Percentiles rank a stretch among this genome's conserved stretches.
phyloP scores from a whole-genome alignment of 2,888 invertebrate genomes.

The Boloria selene region DNA sequence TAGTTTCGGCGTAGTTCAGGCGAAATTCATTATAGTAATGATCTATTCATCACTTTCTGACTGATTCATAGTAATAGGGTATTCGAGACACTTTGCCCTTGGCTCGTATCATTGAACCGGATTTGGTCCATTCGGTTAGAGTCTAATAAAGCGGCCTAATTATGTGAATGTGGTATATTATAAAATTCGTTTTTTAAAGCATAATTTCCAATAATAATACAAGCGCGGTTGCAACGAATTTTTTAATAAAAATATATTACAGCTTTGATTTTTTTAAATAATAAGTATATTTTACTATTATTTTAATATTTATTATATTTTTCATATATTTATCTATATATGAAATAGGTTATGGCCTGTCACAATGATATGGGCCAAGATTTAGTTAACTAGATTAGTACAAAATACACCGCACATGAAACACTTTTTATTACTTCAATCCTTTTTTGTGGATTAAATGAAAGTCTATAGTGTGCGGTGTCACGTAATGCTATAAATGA shows the following conservation, averaged over 20 bases:
- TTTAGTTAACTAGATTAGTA: conserved; percentile 1
- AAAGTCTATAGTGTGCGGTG: not conserved
- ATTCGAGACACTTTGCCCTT: not conserved
- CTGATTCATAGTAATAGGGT: not conserved
- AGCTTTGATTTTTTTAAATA: no score
- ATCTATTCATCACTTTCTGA: conserved; percentile 31
- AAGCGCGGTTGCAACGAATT: no score
- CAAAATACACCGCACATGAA: not conserved
- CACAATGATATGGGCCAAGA: not conserved
- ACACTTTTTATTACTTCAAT: not conserved
- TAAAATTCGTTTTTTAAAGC: no score
- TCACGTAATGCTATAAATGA: conserved; percentile 13
- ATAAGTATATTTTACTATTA: no score
- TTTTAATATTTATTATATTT: no score
- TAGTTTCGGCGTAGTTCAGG: not conserved
- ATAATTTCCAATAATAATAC: no score
- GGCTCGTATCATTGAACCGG: not conserved
- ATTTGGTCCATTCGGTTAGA: not conserved
- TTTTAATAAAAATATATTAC: no score
- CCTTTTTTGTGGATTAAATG: not conserved
- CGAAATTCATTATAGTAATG: conserved; percentile 27
- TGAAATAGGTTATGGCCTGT: not conserved
- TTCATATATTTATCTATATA: no score
- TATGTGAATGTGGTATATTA: no score
- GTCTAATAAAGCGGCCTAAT: not conserved